Percentiles rank a stretch among this genome's conserved stretches.
These are phyloP conservation scores for Achatina immaculata DNA, from an alignment of 1,140 invertebrate genomes.

Conservation along the genomic window DNA sequence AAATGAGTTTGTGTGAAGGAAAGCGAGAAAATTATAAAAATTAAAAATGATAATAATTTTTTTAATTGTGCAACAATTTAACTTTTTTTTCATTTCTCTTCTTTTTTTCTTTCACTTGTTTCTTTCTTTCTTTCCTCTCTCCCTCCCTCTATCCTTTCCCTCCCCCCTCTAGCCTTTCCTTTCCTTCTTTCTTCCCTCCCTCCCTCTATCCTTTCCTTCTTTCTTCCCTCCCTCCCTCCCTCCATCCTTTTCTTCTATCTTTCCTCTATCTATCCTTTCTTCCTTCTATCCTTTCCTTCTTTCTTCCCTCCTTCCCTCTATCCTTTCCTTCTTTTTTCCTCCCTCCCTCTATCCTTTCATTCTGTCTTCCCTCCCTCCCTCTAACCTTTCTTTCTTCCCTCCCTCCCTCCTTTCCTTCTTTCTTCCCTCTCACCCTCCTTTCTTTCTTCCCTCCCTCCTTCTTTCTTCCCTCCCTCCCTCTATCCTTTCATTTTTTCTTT, in stretches of 20 bases:
- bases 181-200: no score
- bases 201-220: no score
- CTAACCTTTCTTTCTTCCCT: neutral
- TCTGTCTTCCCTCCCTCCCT: no score
- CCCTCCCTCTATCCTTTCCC: no score
- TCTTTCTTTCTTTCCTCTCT: no score
- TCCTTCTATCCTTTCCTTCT: neutral
- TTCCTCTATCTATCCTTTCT: neutral
- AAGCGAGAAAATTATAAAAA: no score
- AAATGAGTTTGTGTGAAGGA: no score
- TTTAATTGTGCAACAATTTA: no score
- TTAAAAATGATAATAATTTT: no score
- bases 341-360: neutral
- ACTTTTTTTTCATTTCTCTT: no score
- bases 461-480: neutral
- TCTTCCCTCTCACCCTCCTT: neutral
- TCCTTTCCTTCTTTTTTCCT: neutral
- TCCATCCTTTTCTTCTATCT: neutral
- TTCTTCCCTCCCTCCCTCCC: neutral
- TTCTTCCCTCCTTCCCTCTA: neutral
- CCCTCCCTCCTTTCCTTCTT: neutral
- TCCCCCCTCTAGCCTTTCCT: no score
- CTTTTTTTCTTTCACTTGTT: no score
- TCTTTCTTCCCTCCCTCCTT: neutral
- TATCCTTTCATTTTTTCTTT: neutral